phyloP scores from a whole-genome alignment of 92 coral and sea anemone genomes.

The Micromussa lordhowensis region DNA sequence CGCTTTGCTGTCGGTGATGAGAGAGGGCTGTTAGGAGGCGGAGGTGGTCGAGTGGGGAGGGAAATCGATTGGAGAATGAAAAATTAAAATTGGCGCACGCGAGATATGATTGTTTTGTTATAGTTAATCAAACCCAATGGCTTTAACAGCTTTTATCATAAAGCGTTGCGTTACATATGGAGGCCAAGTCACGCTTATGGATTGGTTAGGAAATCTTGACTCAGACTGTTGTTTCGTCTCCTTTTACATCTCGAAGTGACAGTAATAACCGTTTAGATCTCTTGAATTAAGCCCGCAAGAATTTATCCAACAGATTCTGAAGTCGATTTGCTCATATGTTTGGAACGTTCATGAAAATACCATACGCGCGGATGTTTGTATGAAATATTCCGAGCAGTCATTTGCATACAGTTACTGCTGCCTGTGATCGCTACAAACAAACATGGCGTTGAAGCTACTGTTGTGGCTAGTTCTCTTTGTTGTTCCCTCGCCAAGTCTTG shows the following conservation, averaged over 20 bases:
- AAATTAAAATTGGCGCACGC: too few relatives aligned
- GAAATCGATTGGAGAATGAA: too few relatives aligned
- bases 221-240: not conserved
- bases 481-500: conserved; percentile 21
- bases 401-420: conserved; percentile 37
- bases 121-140: too few relatives aligned
- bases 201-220: not conserved
- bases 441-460: conserved; percentile 43
- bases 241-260: not conserved
- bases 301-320: not conserved
- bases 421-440: conserved; percentile 32
- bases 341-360: conserved; percentile 10
- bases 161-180: not conserved
- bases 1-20: too few relatives aligned
- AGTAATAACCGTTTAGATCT: conserved; percentile 1
- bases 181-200: not conserved
- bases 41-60: too few relatives aligned
- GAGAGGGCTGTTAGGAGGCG: too few relatives aligned
- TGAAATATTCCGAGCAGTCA: conserved; percentile 4
- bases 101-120: too few relatives aligned
- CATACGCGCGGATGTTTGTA: not conserved
- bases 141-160: too few relatives aligned
- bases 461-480: conserved; percentile 2
- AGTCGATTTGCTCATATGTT: not conserved
- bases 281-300: not conserved